Conservation (phyloP, 2,797 vertebrate species). For the Artibeus lituratus region DNA sequence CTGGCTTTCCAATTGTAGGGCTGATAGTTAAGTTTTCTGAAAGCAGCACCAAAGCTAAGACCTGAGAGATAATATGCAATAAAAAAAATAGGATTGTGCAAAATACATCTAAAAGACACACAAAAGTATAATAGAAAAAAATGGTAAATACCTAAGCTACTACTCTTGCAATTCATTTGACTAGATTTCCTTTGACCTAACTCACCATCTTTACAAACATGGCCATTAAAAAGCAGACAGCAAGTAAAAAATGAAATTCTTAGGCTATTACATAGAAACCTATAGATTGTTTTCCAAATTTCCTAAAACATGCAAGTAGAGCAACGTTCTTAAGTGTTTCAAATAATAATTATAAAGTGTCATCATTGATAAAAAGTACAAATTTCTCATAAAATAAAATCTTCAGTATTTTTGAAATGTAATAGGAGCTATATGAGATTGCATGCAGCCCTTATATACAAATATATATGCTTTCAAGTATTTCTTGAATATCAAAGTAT, state of each 20-base stretch:
- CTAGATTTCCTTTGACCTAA: background rate
- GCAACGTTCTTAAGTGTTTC: background rate
- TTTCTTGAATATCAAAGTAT: background rate
- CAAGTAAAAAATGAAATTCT: slow-evolving; percentile 7
- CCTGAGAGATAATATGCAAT: slow-evolving; percentile 22
- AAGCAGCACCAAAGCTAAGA: slow-evolving; percentile 33
- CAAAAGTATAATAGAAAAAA: background rate
- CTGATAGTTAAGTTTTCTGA: slow-evolving; percentile 42
- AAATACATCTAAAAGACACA: slow-evolving; percentile 38
- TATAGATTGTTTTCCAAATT: background rate
- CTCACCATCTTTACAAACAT: background rate
- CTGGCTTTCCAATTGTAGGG: slow-evolving; percentile 32
- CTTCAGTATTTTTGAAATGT: background rate
- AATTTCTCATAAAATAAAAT: slow-evolving; percentile 2
- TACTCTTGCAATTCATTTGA: background rate
- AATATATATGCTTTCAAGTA: background rate
- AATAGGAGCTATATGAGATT: background rate
- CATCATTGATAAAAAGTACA: background rate
- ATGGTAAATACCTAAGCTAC: background rate
- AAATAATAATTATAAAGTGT: background rate
- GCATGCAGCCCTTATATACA: background rate
- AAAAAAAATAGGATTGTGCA: slow-evolving; percentile 40
- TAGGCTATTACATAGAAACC: background rate
- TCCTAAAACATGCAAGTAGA: background rate
- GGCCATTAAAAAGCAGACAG: background rate